Evolutionary conservation across 2,888 invertebrate species (phyloP), one percentile per base, ranked within the genome.

Genomic region (Drosophila mulleri): DNA sequence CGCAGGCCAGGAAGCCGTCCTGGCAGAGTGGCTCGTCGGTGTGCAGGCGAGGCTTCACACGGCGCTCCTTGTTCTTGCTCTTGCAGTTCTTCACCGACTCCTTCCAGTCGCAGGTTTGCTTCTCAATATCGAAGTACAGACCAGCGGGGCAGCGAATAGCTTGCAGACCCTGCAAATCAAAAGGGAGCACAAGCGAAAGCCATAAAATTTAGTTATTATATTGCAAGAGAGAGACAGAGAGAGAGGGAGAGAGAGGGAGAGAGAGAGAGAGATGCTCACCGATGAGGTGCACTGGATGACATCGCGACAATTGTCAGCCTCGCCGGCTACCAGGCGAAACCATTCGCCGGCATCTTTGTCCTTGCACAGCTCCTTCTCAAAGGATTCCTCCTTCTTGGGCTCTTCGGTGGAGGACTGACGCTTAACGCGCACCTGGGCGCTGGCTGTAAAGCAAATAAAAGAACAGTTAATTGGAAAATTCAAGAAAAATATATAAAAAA

Each of bases 71-170:
- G 93, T 96, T 97, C 94, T 97, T 97, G 87, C 96, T 92, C 91
- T 97, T 97, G 94, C 98, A 98, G 93, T 98, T 98, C 93, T 97
- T 97, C n/a, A 98, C 98, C 3, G 97, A 95, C 77, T 96, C 97
- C 92, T 97, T 98, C 98, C 98, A 98, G 92, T 98, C 98, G 91
- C 98, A 98, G 3, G 98, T 98, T 93, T 98, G 98, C 93, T 98
- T 97, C 92, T 98, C 98, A 91, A 98, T 97, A 93, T 98, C 98
- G 93, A 98, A 98, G 93, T 95, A 98, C 85, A 98, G 94, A 93
- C 98, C 98, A 64, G 98, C 97, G 47, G 98, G 98, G 92, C 98
- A 98, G 93, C 98, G 96, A 91, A 98, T 97, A 35, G 97, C 98
- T 95, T 98, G 97, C 58, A 98, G 95, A 91, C 98, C 98, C 96